A percentile compares a stretch with the other conserved stretches of the same genome.
Evolutionary conservation across 2,797 vertebrate species (phyloP).

Genomic region (Tiaroga cobitis): DNA sequence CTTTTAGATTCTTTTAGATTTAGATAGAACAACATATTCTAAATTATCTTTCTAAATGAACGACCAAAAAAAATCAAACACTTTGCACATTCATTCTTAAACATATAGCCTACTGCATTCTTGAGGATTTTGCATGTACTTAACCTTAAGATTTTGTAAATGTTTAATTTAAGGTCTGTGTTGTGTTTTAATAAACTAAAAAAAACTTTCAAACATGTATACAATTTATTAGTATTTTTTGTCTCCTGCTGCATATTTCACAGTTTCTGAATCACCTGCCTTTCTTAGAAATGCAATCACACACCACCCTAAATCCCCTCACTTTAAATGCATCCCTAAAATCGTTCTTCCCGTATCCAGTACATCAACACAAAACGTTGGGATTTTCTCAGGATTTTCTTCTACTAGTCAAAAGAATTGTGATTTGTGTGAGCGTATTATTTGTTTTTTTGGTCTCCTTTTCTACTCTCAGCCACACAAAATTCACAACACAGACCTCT

Average conservation of each 20-base stretch:
- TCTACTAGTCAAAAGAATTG: conserved; percentile 45
- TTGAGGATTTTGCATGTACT: neutral
- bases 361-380: neutral
- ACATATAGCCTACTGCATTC: too few relatives aligned
- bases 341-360: neutral
- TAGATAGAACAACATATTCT: too few relatives aligned
- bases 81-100: neutral
- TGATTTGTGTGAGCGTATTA: conserved; percentile 52
- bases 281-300: neutral
- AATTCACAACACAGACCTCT: conserved; percentile 26
- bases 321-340: conserved; percentile 9
- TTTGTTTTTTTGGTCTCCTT: conserved; percentile 46
- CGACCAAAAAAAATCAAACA: neutral
- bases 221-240: neutral
- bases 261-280: conserved; percentile 8
- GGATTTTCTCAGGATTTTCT: conserved; percentile 47
- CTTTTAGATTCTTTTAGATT: too few relatives aligned
- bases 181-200: neutral
- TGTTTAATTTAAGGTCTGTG: neutral
- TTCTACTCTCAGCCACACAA: conserved; percentile 23
- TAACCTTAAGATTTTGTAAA: neutral
- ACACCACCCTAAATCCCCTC: conserved; percentile 2
- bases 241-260: neutral
- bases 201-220: neutral
- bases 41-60: too few relatives aligned